Evolutionary conservation across 2,888 invertebrate genomes (phyloP).

Genomic region (Byasa hedistus): DNA sequence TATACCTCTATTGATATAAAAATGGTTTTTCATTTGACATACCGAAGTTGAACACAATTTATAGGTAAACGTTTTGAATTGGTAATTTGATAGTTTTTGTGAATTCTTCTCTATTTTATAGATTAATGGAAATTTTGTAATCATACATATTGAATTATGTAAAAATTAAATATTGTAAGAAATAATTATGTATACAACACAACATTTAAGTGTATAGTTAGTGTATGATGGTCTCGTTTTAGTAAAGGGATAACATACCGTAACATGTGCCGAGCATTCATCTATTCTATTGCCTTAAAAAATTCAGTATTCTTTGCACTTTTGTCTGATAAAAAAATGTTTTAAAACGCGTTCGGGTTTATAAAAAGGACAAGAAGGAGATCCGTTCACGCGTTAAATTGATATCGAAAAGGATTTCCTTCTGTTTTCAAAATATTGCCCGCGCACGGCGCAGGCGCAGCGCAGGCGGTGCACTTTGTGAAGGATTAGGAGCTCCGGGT

Average conservation of each 20-base stretch:
- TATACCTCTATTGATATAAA: too few relatives aligned
- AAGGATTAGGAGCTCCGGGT: constrained; percentile 64
- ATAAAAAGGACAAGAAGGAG: constrained; percentile 53
- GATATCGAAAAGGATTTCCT: constrained; percentile 75
- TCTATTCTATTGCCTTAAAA: constrained; percentile 1
- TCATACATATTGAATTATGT: too few relatives aligned
- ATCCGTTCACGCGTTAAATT: constrained; percentile 74
- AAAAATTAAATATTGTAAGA: too few relatives aligned
- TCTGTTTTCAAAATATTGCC: constrained; percentile 75
- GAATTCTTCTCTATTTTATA: too few relatives aligned
- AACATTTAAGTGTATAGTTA: background rate
- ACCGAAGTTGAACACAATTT: too few relatives aligned
- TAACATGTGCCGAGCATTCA: background rate
- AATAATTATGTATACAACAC: too few relatives aligned
- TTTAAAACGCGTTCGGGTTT: constrained; percentile 54
- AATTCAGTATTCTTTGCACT: background rate
- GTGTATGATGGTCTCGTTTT: background rate
- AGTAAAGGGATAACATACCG: background rate
- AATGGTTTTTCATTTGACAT: too few relatives aligned
- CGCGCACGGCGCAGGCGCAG: constrained; percentile 42
- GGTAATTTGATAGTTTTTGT: too few relatives aligned
- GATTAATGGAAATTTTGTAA: too few relatives aligned
- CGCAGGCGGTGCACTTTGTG: constrained; percentile 68
- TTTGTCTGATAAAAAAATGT: constrained; percentile 47
- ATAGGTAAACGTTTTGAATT: too few relatives aligned